Evolutionary conservation across 2,113 vertebrate species (phyloP), one percentile per base, ranked within the genome.

Genomic region (Ictalurus furcatus): DNA sequence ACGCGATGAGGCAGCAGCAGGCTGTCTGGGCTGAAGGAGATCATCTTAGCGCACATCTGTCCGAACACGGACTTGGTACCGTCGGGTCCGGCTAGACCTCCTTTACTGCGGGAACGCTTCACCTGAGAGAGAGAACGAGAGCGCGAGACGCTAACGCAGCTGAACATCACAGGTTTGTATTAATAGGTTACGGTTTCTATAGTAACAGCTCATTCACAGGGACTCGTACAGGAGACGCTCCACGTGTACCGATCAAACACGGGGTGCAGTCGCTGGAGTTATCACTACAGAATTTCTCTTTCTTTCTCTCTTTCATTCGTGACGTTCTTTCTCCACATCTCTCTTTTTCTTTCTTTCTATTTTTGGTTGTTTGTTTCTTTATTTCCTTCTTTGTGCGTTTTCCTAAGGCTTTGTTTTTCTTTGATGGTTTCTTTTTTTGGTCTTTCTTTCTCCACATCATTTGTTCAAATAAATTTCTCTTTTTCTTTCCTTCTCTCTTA

Each of bases 21-120:
- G 91, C 97, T 99, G 93, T 99, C 98, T 0, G 98, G 97, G 90
- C 98, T 99, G 89, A 99, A 99, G 0, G 98, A 99, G 90, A 96
- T 97, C 98, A 99, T 99, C 94, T 98, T 99, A 63, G 98, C 96
- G 90, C 98, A 99, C 98, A 99, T 99, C 94, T 99, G 98, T 80
- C 98, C 98, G 90, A 99, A 99, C 13, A 99, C 98, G 21, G 98
- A 99, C 95, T 99, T 99, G 54, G 98, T 99, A 85, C 98, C 98
- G 14, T 99, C 98, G 0, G 98, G 98, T 74, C 98, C 98, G 0
- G 98, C 98, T 58, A 99, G 94, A 25, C 98, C 98, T 6, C 98
- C 98, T 96, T 99, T 99, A 92, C 98, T 99, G 40, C 98, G 96
- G 0, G 98, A 99, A n/a, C 98, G 98, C 91, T 99, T 99, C 71